Percentiles rank a stretch among this genome's conserved stretches.
Evolutionary conservation across 2,797 vertebrate species (phyloP).

Genomic region (Enteromius paludinosus): DNA sequence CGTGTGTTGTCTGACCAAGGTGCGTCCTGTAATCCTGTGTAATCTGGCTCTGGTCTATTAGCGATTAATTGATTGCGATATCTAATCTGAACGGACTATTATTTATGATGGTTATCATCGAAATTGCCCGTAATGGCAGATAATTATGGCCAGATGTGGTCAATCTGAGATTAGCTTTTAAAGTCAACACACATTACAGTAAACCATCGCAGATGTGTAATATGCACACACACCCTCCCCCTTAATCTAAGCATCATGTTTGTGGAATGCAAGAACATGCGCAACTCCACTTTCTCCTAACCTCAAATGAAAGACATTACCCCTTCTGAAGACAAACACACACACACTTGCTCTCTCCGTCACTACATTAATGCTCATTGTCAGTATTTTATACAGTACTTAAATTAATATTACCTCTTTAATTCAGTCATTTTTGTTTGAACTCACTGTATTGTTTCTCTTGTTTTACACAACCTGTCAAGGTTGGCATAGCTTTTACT

Average conservation of each 20-base stretch:
- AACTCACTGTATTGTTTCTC: not conserved
- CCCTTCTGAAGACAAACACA: not conserved
- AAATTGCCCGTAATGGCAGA: constrained; percentile 74
- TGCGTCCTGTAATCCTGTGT: constrained; percentile 33
- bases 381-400: not conserved
- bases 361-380: not conserved
- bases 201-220: constrained; percentile 49
- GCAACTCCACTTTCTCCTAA: constrained; percentile 40
- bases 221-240: constrained; percentile 39
- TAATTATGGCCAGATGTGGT: constrained; percentile 73
- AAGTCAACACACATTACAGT: constrained; percentile 53
- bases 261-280: constrained; percentile 48
- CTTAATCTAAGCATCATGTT: constrained; percentile 51
- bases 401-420: not conserved
- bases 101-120: constrained; percentile 74
- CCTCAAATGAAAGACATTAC: constrained; percentile 35
- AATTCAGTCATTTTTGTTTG: not conserved
- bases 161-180: constrained; percentile 58
- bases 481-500: not conserved
- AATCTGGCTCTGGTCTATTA: constrained; percentile 54
- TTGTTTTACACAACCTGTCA: not conserved
- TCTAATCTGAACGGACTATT: constrained; percentile 57
- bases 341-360: not conserved
- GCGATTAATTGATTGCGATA: constrained; percentile 56
- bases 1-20: constrained; percentile 20